Conservation (phyloP, 1,140 invertebrate genomes). For the Bombus haemorrhoidalis region DNA sequence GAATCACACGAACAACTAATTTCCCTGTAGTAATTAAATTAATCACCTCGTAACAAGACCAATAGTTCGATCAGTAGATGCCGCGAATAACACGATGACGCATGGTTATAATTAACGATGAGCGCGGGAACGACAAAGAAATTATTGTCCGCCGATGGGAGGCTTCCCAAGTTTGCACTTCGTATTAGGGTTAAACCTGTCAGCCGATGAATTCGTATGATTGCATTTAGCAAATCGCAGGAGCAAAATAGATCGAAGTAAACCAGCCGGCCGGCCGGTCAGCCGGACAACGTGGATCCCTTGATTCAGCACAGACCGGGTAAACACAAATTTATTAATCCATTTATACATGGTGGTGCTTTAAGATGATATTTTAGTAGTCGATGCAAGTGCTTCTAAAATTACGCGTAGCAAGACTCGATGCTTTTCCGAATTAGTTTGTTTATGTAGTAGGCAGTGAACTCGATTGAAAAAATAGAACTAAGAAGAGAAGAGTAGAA, state of each 20-base stretch:
- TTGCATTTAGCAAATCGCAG: constrained; percentile 7
- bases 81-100: constrained; percentile 14
- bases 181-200: constrained; percentile 22
- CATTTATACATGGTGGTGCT: not conserved
- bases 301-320: not conserved
- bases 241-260: not conserved
- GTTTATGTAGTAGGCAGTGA: not conserved
- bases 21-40: not conserved
- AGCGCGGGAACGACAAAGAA: constrained; percentile 16
- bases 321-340: constrained; percentile 24
- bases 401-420: not conserved
- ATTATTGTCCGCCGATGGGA: constrained; percentile 18
- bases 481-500: not conserved
- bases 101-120: constrained; percentile 36
- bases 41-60: not conserved
- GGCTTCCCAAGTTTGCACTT: not conserved
- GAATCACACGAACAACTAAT: not conserved
- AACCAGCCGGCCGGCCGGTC: not conserved
- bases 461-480: not conserved
- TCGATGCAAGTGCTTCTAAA: not conserved
- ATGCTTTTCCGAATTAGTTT: not conserved
- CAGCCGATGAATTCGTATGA: constrained; percentile 25
- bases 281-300: not conserved
- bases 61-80: not conserved
- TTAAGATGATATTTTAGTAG: constrained; percentile 3